Conservation (phyloP, 1,140 invertebrate genomes). For the Drosophila ananassae region DNA sequence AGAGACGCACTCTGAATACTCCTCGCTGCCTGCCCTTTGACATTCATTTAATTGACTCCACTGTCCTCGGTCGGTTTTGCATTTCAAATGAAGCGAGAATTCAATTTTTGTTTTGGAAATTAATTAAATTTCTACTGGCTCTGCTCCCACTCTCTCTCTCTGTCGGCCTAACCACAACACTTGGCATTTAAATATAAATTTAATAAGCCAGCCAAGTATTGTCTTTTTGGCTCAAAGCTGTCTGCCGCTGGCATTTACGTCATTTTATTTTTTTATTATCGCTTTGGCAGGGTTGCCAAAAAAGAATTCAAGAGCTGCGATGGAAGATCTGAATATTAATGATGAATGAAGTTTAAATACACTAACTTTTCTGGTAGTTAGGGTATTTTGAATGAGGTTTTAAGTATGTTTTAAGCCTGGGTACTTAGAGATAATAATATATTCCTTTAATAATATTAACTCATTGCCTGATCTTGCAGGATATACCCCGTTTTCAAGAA, state of each 20-base stretch:
- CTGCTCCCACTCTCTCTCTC: background rate
- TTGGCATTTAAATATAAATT: conserved; percentile 53
- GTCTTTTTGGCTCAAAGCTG: conserved; percentile 14
- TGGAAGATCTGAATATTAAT: background rate
- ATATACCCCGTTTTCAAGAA: background rate
- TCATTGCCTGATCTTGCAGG: background rate
- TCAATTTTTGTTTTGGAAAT: conserved; percentile 61
- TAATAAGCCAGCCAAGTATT: conserved; percentile 42
- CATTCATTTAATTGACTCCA: conserved; percentile 81
- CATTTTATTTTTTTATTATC: conserved; percentile 74
- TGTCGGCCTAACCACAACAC: conserved; percentile 40
- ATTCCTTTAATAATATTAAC: background rate
- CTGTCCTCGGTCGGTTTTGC: conserved; percentile 52
- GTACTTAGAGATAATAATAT: too few relatives aligned
- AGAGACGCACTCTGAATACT: conserved; percentile 16
- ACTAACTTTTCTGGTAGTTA: background rate
- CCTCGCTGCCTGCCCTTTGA: conserved; percentile 61
- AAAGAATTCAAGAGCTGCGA: conserved; percentile 16
- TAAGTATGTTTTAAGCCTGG: background rate
- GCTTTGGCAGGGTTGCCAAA: conserved; percentile 69
- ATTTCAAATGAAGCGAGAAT: conserved; percentile 73
- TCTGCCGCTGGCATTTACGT: conserved; percentile 41
- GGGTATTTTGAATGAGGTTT: too few relatives aligned
- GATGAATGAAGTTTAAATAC: background rate
- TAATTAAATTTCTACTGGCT: conserved; percentile 63